phyloP scores from a whole-genome alignment of 2,888 invertebrate genomes.

The Hecatera dysodea region DNA sequence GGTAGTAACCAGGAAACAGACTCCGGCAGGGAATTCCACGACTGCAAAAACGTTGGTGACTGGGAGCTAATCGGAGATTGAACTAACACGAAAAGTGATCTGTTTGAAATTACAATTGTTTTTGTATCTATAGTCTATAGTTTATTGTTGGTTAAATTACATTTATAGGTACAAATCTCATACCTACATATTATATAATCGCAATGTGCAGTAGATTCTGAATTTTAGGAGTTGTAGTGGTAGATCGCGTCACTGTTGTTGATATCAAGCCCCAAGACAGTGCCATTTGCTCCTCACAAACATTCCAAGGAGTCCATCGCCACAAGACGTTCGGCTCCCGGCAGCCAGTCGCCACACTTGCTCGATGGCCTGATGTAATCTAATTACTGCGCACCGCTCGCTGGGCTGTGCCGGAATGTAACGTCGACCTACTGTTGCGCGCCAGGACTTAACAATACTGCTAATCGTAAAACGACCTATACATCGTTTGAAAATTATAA shows the following conservation, averaged over 20 bases:
- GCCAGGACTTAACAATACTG: not conserved
- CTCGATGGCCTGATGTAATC: constrained; percentile 19
- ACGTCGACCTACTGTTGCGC: not conserved
- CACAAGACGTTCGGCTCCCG: not conserved
- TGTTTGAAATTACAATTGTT: too few species aligned
- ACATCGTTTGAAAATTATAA: too few species aligned
- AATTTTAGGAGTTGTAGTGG: not conserved
- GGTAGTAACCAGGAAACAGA: too few species aligned
- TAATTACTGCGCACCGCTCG: constrained; percentile 4
- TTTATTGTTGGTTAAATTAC: too few species aligned
- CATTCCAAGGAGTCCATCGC: not conserved
- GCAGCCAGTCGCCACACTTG: too few species aligned
- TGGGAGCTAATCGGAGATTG: too few species aligned
- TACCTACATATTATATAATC: too few species aligned
- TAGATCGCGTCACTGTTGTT: not conserved
- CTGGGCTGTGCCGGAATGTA: not conserved
- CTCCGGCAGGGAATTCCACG: too few species aligned
- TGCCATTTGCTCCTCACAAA: not conserved
- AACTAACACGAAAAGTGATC: too few species aligned
- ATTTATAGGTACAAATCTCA: too few species aligned
- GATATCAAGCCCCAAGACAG: not conserved
- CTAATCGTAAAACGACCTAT: not conserved
- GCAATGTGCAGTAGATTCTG: not conserved
- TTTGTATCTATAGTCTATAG: too few species aligned
- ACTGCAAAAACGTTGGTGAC: too few species aligned